These are phyloP conservation scores for Phrynocephalus forsythii DNA, from an alignment of 2,797 vertebrate species.

Conservation along the genomic window DNA sequence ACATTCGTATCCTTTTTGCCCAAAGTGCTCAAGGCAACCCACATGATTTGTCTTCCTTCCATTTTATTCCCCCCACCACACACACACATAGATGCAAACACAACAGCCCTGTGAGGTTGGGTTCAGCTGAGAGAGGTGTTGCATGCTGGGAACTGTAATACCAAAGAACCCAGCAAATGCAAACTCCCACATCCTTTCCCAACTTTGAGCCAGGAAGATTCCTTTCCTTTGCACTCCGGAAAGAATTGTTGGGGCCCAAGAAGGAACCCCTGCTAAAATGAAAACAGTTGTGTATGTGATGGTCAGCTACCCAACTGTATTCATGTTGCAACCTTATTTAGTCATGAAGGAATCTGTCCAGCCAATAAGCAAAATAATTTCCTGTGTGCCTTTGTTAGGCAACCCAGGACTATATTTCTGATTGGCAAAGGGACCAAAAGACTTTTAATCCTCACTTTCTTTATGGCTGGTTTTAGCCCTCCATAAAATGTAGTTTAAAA, in stretches of 20 bases:
- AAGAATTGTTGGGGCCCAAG: not conserved
- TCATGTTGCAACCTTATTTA: not conserved
- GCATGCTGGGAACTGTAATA: too few relatives aligned
- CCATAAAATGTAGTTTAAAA: not conserved
- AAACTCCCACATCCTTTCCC: too few relatives aligned
- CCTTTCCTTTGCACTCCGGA: not conserved
- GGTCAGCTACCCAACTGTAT: not conserved
- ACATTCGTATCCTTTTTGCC: not conserved
- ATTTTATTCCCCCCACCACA: too few relatives aligned
- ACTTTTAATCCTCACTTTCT: not conserved
- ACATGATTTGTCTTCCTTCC: not conserved
- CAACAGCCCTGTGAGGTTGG: not conserved
- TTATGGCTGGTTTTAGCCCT: not conserved
- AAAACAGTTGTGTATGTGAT: slow-evolving; percentile 5
- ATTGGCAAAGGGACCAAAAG: not conserved
- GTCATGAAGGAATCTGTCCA: not conserved
- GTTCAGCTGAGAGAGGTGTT: not conserved
- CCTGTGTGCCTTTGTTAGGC: not conserved
- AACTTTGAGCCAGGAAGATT: not conserved
- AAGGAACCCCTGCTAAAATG: not conserved
- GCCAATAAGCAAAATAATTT: not conserved
- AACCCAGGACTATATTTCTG: not conserved
- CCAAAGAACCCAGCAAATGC: too few relatives aligned
- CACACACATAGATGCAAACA: too few relatives aligned
- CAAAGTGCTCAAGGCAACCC: not conserved